Percentiles rank a stretch among this genome's conserved stretches.
These are phyloP conservation scores for Artemisiospiza belli DNA, from an alignment of 2,113 vertebrate genomes.

Conservation along the genomic window DNA sequence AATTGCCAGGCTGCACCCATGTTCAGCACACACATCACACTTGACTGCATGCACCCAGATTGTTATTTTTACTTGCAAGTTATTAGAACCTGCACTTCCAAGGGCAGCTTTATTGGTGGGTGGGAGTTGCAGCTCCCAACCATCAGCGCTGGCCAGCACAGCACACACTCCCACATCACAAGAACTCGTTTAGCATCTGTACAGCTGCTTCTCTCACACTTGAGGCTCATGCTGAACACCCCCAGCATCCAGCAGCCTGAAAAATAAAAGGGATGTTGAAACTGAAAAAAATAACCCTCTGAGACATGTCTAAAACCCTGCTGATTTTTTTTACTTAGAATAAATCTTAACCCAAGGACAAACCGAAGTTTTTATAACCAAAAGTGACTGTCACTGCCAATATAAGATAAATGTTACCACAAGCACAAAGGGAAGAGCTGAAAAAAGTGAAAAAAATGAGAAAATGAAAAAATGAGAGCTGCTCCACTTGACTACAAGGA, in stretches of 20 bases:
- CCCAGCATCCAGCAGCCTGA: background rate
- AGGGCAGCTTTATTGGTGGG: background rate
- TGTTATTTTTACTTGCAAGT: background rate
- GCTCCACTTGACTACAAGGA: background rate
- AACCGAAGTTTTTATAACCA: background rate
- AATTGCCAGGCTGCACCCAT: background rate
- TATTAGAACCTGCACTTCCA: background rate
- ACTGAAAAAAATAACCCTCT: background rate
- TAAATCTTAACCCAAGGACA: background rate
- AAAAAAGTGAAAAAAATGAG: background rate
- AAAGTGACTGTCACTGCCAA: background rate
- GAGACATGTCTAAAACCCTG: background rate
- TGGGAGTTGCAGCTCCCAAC: background rate
- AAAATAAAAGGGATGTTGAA: background rate
- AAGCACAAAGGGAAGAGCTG: background rate
- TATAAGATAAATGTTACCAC: background rate
- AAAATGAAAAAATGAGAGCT: background rate
- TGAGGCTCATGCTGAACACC: background rate
- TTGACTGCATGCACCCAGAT: accelerated
- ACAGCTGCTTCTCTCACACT: background rate
- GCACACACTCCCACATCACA: background rate
- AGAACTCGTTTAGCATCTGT: background rate
- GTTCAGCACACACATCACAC: too few relatives aligned
- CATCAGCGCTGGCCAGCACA: background rate
- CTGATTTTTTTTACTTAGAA: background rate